Percentiles rank a stretch among this genome's conserved stretches.
phyloP scores from a whole-genome alignment of 1,140 invertebrate genomes.

The Heterodera carotae region DNA sequence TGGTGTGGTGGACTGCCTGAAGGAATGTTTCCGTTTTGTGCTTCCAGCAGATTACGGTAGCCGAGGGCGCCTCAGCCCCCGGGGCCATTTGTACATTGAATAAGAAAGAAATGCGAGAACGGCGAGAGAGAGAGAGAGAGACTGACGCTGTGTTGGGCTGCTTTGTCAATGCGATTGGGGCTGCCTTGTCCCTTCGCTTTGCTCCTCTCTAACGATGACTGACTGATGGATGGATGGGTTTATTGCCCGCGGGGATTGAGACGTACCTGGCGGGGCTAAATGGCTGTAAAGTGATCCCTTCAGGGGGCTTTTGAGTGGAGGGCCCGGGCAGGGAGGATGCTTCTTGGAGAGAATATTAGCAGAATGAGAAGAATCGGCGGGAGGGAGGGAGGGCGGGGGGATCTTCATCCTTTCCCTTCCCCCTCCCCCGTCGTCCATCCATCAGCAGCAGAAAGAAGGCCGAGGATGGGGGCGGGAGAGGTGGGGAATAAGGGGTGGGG shows the following conservation, averaged over 20 bases:
- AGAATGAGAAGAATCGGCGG: too few species aligned
- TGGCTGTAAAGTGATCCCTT: slow-evolving; percentile 10
- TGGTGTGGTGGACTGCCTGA: too few species aligned
- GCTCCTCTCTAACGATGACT: too few species aligned
- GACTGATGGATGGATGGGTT: slow-evolving; percentile 8
- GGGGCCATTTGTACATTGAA: neutral
- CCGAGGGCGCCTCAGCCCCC: neutral
- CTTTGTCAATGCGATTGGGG: neutral
- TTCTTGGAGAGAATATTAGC: neutral
- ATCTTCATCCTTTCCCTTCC: neutral
- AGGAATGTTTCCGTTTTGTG: too few species aligned
- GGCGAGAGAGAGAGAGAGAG: too few species aligned
- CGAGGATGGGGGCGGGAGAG: neutral
- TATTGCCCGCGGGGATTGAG: slow-evolving; percentile 1
- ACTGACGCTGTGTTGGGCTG: neutral
- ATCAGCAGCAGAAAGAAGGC: slow-evolving; percentile 1
- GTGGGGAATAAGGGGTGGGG: too few species aligned
- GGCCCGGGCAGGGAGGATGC: neutral
- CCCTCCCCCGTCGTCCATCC: neutral
- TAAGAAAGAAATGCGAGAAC: neutral
- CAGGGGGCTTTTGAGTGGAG: neutral
- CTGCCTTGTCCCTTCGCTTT: neutral
- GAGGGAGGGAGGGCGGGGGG: neutral
- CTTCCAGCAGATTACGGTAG: too few species aligned
- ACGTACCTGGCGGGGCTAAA: slow-evolving; percentile 2